Evolutionary conservation across 35 echinoderm and acorn worm species (phyloP), one percentile per base, ranked within the genome.

Genomic region (Chiridota heheva): DNA sequence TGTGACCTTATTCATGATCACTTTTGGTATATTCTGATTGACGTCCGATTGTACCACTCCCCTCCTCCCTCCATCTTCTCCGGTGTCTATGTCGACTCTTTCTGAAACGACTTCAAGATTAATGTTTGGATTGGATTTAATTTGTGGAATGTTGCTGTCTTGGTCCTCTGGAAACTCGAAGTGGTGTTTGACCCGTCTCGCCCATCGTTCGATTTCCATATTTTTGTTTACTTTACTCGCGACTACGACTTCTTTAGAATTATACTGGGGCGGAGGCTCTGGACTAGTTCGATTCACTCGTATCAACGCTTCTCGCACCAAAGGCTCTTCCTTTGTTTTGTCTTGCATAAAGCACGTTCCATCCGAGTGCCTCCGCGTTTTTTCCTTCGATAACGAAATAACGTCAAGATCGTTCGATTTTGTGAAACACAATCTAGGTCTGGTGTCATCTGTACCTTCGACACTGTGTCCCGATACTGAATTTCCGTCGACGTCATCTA

Each of bases 391-490:
- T n/a, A 78, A 78, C 25, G 75, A 42, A 36, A 60, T 37, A 10
- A 78, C 33, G 36, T 58, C 75, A 42, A 78, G 75, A 28, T 78
- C 75, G 33, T 13, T 78, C 13, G 75, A 78, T 42, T 62, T 78
- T 33, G 75, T 78, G 20, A 42, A 62, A 28, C 58, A 78, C 4
- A 78, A 33, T n/a, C 36, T 56, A 33, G 58, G 75, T 38, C 37
- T 78, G 26, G n/a, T 38, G 18, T 40, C 18, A 0, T 78, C 75
- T 35, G 10, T 43, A 7, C 42, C 51, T 1, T 1, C 16, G 10
- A 22, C 16, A 22, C 37, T 62, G 36, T 24, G 33, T 1, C 55
- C 75, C 7, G 70, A 74, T 17, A 46, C 17, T 30, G 49, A 60
- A 2, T 15, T 20, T 4, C 37, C 0, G 39, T 78, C 49, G 0